Conservation (phyloP, 2,888 invertebrate genomes). For the Habroteleia sp. region DNA sequence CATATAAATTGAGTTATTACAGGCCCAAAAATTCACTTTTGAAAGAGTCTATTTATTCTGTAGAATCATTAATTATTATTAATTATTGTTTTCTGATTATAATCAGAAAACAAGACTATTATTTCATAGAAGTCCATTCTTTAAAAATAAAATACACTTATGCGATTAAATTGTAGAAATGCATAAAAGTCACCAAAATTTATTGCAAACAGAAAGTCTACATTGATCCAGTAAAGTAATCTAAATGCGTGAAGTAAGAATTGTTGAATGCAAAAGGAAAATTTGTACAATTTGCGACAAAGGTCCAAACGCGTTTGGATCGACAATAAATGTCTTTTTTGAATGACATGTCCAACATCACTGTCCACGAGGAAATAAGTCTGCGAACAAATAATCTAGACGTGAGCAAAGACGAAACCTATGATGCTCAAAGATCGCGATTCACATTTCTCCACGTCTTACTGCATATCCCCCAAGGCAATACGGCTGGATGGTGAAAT, state of each 20-base stretch:
- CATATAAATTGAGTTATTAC: no score
- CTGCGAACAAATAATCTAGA: constrained; percentile 60
- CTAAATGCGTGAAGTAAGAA: constrained; percentile 1
- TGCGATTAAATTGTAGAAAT: no score
- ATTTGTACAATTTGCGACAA: constrained; percentile 34
- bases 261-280: constrained; percentile 17
- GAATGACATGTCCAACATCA: constrained; percentile 55
- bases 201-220: no score
- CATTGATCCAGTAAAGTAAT: no score
- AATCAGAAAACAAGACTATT: no score
- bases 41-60: no score
- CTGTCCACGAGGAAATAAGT: constrained; percentile 57
- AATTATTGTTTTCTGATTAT: no score
- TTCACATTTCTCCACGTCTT: constrained; percentile 73
- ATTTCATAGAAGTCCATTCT: no score
- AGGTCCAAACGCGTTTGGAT: constrained; percentile 32
- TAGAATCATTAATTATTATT: no score
- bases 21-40: no score
- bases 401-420: constrained; percentile 50
- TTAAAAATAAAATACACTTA: no score
- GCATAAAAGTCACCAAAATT: no score
- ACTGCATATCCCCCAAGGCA: constrained; percentile 62
- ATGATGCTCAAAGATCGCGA: constrained; percentile 64
- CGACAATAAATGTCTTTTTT: constrained; percentile 41
- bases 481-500: constrained; percentile 42